Base-by-base conservation (phyloP, 2,113 vertebrate species). In the Dolichallabes microphthalmus region DNA sequence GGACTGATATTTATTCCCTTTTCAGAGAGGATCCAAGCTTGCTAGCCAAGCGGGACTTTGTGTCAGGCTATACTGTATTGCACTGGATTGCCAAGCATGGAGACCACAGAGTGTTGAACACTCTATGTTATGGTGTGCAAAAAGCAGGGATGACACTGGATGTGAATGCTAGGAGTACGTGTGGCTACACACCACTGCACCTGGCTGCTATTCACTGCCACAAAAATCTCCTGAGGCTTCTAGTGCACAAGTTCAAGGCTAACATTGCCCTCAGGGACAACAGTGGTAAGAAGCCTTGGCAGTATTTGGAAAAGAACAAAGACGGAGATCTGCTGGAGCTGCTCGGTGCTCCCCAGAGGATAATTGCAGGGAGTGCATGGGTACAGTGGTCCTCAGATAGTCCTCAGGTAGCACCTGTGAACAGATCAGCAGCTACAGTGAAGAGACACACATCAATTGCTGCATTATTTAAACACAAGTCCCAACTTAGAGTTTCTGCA, bases 11-110 rank as follows among this genome's bases (percentile, higher is more conserved):
- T 87, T 94, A 95, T 88, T 89, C 88, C 0, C 93, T 99, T 75
- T 97, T 99, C 86, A 88, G 93, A 87, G 94, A 97, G 10, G 96
- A 99, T 8, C 91, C 95, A 0, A 93, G 94, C 2, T 93, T 99
- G 63, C 96, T 96, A 63, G 89, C 95, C 89, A 95, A 90, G 86
- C 94, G 88, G 30, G 98, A 99, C 90, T 99, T 99, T 90, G 91
- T 99, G 87, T 97, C 96, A 0, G 98, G 98, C 27, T 99, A 95
- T 91, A 99, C 96, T 0, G 94, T 96, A 2, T 94, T 98, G 76
- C 98, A 99, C 93, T 99, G 98, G 98, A 95, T 98, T 68, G 97
- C 97, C 82, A 98, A 98, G 88, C 98, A 98, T 0, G 97, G 98
- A 0, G 93, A 96, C 63, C 94, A 95, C 68, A 30, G 91, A 0